Evolutionary conservation across 2,113 vertebrate genomes (phyloP).

Genomic region (Callithrix jacchus): DNA sequence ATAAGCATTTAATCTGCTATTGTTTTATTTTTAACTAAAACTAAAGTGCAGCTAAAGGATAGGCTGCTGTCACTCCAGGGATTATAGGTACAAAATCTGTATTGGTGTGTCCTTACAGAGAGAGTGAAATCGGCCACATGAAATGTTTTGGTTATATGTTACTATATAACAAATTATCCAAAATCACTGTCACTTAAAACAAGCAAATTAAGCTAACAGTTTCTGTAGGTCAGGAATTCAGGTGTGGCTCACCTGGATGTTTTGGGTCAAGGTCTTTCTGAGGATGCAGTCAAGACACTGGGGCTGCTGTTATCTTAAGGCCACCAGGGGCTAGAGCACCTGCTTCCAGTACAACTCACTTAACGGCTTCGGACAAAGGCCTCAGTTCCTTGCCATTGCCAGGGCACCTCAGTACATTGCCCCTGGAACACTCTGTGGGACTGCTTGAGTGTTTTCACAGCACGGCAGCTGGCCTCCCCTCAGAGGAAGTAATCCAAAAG

Average conservation of each 20-base stretch:
- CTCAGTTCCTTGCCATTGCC: not conserved
- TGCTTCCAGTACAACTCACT: not conserved
- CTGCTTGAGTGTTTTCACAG: not conserved
- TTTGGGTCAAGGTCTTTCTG: not conserved
- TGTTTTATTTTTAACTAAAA: not conserved
- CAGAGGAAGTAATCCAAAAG: not conserved
- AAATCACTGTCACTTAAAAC: not conserved
- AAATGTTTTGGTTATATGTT: not conserved
- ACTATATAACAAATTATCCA: not conserved
- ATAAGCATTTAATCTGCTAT: not conserved
- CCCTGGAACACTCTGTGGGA: rapidly evolving
- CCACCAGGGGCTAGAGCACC: not conserved
- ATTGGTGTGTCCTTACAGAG: not conserved
- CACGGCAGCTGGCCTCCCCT: not conserved
- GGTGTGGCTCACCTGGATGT: not conserved
- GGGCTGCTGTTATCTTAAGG: not conserved
- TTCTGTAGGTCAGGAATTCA: not conserved
- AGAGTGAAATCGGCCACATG: not conserved
- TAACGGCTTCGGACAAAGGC: not conserved
- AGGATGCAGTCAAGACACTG: not conserved
- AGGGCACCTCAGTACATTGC: not conserved
- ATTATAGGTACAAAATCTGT: not conserved
- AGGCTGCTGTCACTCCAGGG: not conserved
- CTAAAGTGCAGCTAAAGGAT: not conserved
- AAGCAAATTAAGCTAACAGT: not conserved